Conservation (phyloP, 2,113 vertebrate species). For the Morone chrysops region DNA sequence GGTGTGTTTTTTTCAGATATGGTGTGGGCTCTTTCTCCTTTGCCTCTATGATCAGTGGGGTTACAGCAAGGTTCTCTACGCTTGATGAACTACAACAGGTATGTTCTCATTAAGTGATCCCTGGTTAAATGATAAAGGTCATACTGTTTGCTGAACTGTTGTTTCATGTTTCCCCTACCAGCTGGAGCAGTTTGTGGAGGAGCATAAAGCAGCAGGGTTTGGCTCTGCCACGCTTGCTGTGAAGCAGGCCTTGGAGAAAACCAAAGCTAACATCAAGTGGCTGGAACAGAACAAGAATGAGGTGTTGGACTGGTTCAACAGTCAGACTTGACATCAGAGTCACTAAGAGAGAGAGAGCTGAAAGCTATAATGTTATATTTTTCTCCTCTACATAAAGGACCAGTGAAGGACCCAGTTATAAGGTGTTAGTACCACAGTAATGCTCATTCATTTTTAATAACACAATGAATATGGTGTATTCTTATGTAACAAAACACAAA, state of each 20-base stretch:
- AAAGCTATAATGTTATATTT: too few relatives aligned
- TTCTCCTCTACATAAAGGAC: too few relatives aligned
- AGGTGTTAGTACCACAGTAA: too few relatives aligned
- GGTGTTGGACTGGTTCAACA: conserved; percentile 84
- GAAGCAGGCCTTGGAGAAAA: conserved; percentile 90
- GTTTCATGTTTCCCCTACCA: conserved; percentile 50
- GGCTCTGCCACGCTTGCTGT: conserved; percentile 87
- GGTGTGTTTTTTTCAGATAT: conserved; percentile 78
- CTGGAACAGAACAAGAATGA: conserved; percentile 79
- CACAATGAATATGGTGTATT: too few relatives aligned
- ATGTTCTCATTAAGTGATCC: neutral
- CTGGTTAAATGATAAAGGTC: neutral
- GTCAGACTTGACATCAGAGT: accelerated
- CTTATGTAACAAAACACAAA: too few relatives aligned
- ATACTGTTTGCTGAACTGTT: conserved; percentile 12
- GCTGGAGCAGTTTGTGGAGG: conserved; percentile 87
- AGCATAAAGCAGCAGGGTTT: conserved; percentile 84
- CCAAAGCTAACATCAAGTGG: conserved; percentile 90
- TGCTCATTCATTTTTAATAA: too few relatives aligned
- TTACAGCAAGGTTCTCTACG: conserved; percentile 86
- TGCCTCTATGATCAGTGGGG: conserved; percentile 83
- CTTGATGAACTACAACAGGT: conserved; percentile 89
- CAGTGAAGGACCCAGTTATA: too few relatives aligned
- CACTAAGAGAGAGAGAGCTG: too few relatives aligned
- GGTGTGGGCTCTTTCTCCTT: conserved; percentile 93